A percentile compares a stretch with the other conserved stretches of the same genome.
Evolutionary conservation across 2,797 vertebrate genomes (phyloP).

Genomic region (Tachyglossus aculeatus): DNA sequence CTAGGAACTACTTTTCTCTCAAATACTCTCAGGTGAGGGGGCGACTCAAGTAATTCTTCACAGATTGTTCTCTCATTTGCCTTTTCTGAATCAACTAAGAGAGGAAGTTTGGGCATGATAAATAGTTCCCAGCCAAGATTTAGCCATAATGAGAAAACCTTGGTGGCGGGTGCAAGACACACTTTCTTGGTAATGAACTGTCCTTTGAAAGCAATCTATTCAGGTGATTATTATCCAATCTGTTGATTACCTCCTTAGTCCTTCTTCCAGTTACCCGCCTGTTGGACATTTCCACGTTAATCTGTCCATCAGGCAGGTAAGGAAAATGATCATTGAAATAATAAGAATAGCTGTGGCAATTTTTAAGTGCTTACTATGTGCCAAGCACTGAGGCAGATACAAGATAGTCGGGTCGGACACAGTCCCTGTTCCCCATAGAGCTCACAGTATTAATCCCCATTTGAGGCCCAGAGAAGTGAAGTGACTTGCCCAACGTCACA

Average conservation of each 20-base stretch:
- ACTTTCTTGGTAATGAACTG: not conserved
- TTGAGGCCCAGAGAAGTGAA: too few species aligned
- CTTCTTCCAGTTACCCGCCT: conserved; percentile 1
- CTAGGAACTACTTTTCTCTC: not conserved
- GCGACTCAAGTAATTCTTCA: too few species aligned
- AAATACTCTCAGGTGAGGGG: not conserved
- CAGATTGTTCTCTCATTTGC: not conserved
- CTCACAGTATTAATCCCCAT: too few species aligned
- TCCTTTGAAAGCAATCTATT: not conserved
- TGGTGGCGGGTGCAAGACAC: not conserved
- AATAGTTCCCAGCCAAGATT: conserved; percentile 11
- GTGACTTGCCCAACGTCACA: too few species aligned
- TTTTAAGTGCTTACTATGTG: too few species aligned
- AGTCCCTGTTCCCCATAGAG: too few species aligned
- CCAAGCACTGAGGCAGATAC: too few species aligned
- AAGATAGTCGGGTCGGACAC: too few species aligned
- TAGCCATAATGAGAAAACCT: not conserved
- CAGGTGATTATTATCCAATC: not conserved
- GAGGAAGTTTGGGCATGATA: not conserved
- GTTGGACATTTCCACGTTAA: not conserved
- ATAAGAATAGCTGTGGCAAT: not conserved
- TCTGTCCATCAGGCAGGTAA: not conserved
- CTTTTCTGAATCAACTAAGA: not conserved
- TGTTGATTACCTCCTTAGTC: not conserved
- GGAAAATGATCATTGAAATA: not conserved